Conservation (phyloP, 2,888 invertebrate species). For the Tenthredo notha region DNA sequence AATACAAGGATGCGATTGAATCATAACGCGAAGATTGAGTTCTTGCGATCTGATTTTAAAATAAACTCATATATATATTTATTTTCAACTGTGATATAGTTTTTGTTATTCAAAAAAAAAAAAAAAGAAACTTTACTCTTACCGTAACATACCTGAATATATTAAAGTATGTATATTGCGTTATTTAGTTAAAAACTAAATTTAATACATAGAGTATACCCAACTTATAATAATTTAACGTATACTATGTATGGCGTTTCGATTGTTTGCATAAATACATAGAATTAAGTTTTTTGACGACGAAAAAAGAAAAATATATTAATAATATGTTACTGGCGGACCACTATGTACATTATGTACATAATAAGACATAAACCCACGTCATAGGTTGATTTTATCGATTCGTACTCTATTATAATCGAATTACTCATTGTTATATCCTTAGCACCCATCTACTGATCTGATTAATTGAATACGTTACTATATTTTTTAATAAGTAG, state of each 20-base stretch:
- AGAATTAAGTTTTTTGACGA: not conserved
- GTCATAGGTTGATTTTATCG: not conserved
- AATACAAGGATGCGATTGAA: not conserved
- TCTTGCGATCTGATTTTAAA: conserved; percentile 18
- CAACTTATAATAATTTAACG: not conserved
- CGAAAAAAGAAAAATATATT: not conserved
- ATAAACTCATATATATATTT: conserved; percentile 27
- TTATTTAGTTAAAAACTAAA: not conserved
- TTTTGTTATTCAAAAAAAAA: conserved; percentile 13
- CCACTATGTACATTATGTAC: conserved; percentile 32
- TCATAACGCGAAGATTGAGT: not conserved
- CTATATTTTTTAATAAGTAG: not conserved
- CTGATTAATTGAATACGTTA: not conserved
- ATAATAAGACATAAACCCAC: not conserved
- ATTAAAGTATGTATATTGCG: too few relatives aligned
- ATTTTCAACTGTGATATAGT: conserved; percentile 50
- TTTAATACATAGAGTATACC: not conserved
- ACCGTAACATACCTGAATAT: not conserved
- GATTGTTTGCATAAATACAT: not conserved
- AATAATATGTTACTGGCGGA: conserved; percentile 17
- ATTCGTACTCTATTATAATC: not conserved
- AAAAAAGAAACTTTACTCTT: not conserved
- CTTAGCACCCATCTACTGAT: not conserved
- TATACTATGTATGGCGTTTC: not conserved
- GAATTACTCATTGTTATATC: not conserved